A percentile compares a stretch with the other conserved stretches of the same genome.
phyloP scores from a whole-genome alignment of 2,797 vertebrate species.

The Cichlasoma orientale region DNA sequence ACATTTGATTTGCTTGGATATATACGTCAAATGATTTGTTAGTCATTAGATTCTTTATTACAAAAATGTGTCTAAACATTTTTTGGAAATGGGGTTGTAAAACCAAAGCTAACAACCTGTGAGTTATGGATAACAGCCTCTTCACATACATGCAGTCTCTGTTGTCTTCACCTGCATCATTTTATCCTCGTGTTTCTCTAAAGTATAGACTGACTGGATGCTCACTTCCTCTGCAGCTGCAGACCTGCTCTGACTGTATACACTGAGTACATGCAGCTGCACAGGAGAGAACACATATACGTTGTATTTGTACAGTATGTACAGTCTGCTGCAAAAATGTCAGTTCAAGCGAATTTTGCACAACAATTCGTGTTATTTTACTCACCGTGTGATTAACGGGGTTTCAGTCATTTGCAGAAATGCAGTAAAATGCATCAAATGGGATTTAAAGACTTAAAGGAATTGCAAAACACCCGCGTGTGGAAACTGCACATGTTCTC shows the following conservation, averaged over 20 bases:
- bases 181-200: neutral
- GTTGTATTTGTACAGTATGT: neutral
- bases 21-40: neutral
- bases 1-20: neutral
- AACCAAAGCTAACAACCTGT: neutral
- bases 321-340: neutral
- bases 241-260: neutral
- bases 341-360: neutral
- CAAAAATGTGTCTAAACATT: neutral
- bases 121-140: neutral
- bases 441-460: neutral
- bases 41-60: neutral
- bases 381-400: too few species aligned
- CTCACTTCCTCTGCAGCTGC: neutral
- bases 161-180: neutral
- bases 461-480: neutral
- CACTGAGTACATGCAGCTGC: neutral
- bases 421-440: neutral
- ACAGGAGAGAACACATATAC: neutral
- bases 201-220: neutral
- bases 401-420: neutral
- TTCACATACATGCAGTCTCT: neutral
- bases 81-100: too few species aligned
- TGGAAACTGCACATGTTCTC: neutral
- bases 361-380: neutral